Evolutionary conservation across 2,113 vertebrate species (phyloP).

Genomic region (Menura novaehollandiae): DNA sequence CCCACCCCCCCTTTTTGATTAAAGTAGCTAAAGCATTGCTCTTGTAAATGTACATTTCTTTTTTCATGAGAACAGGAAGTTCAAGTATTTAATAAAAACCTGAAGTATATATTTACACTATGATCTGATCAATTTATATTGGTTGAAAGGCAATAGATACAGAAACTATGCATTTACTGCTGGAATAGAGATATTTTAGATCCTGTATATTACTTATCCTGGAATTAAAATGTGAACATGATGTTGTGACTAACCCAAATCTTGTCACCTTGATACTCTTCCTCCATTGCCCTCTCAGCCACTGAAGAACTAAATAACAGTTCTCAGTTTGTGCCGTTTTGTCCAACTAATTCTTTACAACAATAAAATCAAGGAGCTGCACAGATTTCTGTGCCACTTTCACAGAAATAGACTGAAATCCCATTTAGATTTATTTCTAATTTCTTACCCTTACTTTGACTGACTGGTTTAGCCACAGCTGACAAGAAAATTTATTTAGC

Average conservation of each 20-base stretch:
- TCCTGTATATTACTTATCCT: background rate
- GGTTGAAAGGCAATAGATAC: background rate
- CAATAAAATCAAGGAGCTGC: background rate
- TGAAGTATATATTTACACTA: conserved; percentile 21
- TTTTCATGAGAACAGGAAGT: conserved; percentile 4
- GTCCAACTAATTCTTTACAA: background rate
- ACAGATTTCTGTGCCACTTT: background rate
- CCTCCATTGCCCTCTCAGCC: background rate
- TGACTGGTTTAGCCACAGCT: background rate
- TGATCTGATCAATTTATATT: background rate
- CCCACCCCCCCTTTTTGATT: background rate
- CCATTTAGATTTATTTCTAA: background rate
- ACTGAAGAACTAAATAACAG: background rate
- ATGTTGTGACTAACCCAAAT: background rate
- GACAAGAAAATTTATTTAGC: background rate
- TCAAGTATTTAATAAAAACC: conserved; percentile 52
- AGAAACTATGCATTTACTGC: background rate
- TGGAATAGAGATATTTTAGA: background rate
- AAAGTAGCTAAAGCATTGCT: background rate
- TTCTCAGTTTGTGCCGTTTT: background rate
- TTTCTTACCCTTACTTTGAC: background rate
- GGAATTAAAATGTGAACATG: background rate
- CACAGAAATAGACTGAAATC: background rate
- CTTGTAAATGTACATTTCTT: background rate
- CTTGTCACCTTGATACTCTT: background rate